These are phyloP conservation scores for Clanis bilineata DNA, from an alignment of 2,888 invertebrate species.

Conservation along the genomic window DNA sequence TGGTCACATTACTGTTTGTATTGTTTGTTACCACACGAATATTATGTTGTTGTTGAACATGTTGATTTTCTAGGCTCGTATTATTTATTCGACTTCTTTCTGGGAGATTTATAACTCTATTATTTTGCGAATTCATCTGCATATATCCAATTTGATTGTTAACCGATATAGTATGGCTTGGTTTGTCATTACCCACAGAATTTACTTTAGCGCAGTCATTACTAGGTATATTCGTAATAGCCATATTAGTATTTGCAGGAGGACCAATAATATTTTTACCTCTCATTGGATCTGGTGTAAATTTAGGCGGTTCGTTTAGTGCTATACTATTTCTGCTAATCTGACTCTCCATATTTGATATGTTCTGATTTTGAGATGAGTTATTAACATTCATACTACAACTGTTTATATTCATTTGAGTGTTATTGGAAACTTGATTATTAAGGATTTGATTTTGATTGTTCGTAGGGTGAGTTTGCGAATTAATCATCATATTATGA, in stretches of 20 bases:
- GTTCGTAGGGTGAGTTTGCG: conserved; percentile 56
- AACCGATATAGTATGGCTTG: conserved; percentile 67
- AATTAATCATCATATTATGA: conserved; percentile 72
- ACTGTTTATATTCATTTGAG: conserved; percentile 71
- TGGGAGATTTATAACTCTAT: conserved; percentile 72
- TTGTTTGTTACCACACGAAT: conserved; percentile 75
- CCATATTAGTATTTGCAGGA: conserved; percentile 51
- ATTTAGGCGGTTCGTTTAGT: conserved; percentile 66
- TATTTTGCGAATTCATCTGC: conserved; percentile 74
- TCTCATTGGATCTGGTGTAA: conserved; percentile 62
- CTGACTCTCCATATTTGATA: conserved; percentile 62
- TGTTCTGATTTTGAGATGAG: conserved; percentile 53
- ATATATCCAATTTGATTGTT: conserved; percentile 74
- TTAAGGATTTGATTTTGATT: conserved; percentile 64
- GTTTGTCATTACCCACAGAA: conserved; percentile 64
- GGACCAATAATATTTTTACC: conserved; percentile 73
- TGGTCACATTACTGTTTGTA: conserved; percentile 55
- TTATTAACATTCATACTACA: conserved; percentile 65
- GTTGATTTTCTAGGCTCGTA: conserved; percentile 63
- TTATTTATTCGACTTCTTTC: conserved; percentile 68
- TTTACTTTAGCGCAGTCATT: conserved; percentile 72
- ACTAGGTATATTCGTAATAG: conserved; percentile 57
- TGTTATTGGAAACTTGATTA: conserved; percentile 54
- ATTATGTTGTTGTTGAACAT: conserved; percentile 73
- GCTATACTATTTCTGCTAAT: conserved; percentile 59